phyloP scores from a whole-genome alignment of 2,113 vertebrate genomes.

The Quiscalus mexicanus region DNA sequence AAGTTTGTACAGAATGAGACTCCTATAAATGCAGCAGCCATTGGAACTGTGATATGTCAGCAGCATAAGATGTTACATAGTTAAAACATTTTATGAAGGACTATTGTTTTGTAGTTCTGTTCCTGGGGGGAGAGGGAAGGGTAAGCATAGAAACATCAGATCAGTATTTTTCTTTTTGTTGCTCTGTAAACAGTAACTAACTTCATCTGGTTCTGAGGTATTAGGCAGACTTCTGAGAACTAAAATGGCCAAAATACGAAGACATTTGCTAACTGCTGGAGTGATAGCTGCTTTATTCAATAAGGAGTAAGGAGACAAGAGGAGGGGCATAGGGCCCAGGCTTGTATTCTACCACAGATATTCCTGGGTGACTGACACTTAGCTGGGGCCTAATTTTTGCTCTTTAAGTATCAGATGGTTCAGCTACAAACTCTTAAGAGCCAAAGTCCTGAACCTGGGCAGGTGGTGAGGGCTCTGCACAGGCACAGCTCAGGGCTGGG shows the following conservation, averaged over 20 bases:
- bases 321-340: fast-evolving
- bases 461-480: not conserved
- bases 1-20: not conserved
- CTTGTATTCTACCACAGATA: not conserved
- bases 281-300: not conserved
- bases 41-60: not conserved
- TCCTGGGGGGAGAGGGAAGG: not conserved
- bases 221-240: not conserved
- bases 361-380: not conserved
- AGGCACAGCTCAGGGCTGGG: not conserved
- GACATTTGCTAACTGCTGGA: not conserved
- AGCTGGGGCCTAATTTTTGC: not conserved
- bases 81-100: not conserved
- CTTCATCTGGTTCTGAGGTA: not conserved
- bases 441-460: not conserved
- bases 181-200: not conserved
- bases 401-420: not conserved
- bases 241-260: not conserved
- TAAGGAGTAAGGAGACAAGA: not conserved
- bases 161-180: not conserved
- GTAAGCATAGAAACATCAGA: not conserved
- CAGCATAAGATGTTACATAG: fast-evolving
- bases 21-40: not conserved
- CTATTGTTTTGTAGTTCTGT: not conserved
- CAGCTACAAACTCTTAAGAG: not conserved